Evolutionary conservation across 2,113 vertebrate genomes (phyloP).

Genomic region (Heteronetta atricapilla): DNA sequence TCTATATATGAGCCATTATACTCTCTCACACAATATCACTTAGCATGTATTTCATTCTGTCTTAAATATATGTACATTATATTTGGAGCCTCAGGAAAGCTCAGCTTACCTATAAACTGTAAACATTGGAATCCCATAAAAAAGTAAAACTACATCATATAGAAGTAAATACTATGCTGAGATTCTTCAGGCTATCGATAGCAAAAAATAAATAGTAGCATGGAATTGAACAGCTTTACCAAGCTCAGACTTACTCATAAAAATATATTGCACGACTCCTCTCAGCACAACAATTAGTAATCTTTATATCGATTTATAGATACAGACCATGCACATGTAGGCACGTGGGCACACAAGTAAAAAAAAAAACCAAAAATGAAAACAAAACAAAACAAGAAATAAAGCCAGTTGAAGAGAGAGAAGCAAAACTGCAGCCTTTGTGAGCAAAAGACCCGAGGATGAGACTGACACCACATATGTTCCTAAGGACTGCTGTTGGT

Average conservation of each 20-base stretch:
- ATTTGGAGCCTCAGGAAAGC: neutral
- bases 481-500: neutral
- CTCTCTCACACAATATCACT: neutral
- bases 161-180: neutral
- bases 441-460: neutral
- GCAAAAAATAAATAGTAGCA: neutral
- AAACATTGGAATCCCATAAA: neutral
- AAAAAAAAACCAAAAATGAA: neutral
- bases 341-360: neutral
- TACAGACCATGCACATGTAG: rapidly evolving
- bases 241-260: neutral
- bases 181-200: neutral
- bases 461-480: neutral
- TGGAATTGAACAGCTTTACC: neutral
- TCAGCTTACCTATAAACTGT: neutral
- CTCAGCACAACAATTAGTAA: neutral
- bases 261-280: neutral
- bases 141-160: neutral
- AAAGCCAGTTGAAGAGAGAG: neutral
- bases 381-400: neutral
- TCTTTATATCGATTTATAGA: neutral
- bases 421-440: neutral
- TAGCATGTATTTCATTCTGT: neutral
- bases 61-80: neutral
- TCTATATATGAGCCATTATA: neutral